Conservation (phyloP, 2,797 vertebrate genomes). For the Hyperoplus lanceolatus region DNA sequence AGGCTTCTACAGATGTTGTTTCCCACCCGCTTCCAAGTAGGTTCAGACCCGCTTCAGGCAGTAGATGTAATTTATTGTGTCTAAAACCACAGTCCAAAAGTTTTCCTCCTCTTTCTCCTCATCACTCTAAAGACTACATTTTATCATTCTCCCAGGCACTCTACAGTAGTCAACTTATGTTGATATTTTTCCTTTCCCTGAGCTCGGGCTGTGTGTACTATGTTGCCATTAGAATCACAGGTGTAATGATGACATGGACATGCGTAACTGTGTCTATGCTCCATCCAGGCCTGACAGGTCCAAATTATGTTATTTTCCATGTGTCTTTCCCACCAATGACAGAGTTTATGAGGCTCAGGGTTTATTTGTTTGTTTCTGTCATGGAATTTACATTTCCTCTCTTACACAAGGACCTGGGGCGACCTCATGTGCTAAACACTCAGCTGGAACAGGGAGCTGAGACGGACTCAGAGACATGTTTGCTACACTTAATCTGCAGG, state of each 20-base stretch:
- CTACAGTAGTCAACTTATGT: constrained; percentile 21
- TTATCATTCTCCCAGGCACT: constrained; percentile 65
- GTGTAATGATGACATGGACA: constrained; percentile 77
- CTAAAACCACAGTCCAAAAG: constrained; percentile 72
- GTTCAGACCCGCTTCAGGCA: constrained; percentile 77
- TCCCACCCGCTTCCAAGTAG: constrained; percentile 77
- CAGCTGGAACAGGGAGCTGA: constrained; percentile 52
- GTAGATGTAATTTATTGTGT: constrained; percentile 80
- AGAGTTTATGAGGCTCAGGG: constrained; percentile 73
- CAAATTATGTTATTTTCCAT: constrained; percentile 82
- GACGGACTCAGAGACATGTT: constrained; percentile 55
- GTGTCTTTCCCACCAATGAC: constrained; percentile 69
- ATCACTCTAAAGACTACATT: constrained; percentile 64
- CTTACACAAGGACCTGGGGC: constrained; percentile 65
- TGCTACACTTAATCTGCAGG: constrained; percentile 59
- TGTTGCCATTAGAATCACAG: constrained; percentile 62
- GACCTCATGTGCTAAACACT: constrained; percentile 57
- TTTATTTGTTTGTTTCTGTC: constrained; percentile 84
- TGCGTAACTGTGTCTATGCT: constrained; percentile 60
- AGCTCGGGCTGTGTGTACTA: constrained; percentile 30
- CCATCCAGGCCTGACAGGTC: constrained; percentile 66
- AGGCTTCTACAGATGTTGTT: constrained; percentile 82
- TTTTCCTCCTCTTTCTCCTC: constrained; percentile 65
- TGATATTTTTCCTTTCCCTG: constrained; percentile 51
- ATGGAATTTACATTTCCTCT: constrained; percentile 82